Conservation (phyloP, 1,140 invertebrate genomes). For the Himalopsyche phryganea region DNA sequence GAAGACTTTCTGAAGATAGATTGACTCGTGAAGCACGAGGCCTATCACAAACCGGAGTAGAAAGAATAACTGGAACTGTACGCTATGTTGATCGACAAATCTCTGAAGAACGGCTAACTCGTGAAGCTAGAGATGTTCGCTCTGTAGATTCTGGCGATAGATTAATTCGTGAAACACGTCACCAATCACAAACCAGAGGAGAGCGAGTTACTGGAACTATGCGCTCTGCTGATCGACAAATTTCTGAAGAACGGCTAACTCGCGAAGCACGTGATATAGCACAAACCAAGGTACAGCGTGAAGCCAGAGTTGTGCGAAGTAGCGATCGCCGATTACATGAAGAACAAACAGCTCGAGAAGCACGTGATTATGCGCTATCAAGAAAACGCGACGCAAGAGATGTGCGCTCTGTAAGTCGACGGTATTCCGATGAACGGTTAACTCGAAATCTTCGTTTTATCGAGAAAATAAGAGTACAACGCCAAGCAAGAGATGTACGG, state of each 20-base stretch:
- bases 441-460: not conserved
- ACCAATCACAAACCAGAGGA: too few species aligned
- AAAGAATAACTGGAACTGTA: too few species aligned
- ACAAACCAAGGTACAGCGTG: not conserved
- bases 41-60: too few species aligned
- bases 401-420: not conserved
- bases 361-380: not conserved
- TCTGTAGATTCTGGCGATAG: too few species aligned
- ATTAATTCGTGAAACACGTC: too few species aligned
- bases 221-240: not conserved
- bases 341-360: not conserved
- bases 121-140: too few species aligned
- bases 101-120: too few species aligned
- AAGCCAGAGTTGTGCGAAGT: not conserved
- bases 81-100: too few species aligned
- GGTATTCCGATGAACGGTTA: not conserved
- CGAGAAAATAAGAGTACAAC: not conserved
- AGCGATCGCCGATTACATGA: not conserved
- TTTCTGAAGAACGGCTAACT: not conserved
- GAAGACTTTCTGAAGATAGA: too few species aligned
- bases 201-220: not conserved
- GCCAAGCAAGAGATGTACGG: not conserved
- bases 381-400: not conserved
- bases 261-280: not conserved
- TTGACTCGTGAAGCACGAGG: too few species aligned